These are phyloP conservation scores for Crematogaster levior DNA, from an alignment of 2,888 invertebrate genomes.

Conservation along the genomic window DNA sequence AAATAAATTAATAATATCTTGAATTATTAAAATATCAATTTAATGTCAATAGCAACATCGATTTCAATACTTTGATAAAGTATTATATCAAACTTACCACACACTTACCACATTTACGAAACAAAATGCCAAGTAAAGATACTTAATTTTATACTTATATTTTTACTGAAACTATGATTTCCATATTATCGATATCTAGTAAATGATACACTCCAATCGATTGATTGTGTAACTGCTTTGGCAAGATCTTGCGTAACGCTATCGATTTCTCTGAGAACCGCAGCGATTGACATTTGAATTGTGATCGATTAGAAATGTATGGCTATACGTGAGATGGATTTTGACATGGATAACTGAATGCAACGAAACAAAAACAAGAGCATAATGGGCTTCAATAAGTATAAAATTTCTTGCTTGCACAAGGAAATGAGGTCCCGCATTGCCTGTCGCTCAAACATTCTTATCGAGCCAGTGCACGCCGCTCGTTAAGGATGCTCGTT, in stretches of 20 bases:
- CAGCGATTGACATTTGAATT: slow-evolving; percentile 8
- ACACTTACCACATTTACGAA: neutral
- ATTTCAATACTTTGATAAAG: neutral
- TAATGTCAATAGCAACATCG: neutral
- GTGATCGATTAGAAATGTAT: slow-evolving; percentile 4
- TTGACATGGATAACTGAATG: slow-evolving; percentile 34
- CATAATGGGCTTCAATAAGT: slow-evolving; percentile 60
- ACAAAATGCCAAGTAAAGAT: neutral
- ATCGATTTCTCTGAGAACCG: neutral
- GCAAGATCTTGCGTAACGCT: neutral
- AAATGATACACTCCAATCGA: neutral
- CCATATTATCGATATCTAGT: neutral
- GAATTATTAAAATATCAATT: neutral
- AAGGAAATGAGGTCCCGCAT: slow-evolving; percentile 61
- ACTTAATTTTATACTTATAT: neutral
- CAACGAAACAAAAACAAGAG: slow-evolving; percentile 35
- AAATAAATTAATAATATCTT: neutral
- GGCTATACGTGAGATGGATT: neutral
- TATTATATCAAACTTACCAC: too few relatives aligned
- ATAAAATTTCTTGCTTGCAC: slow-evolving; percentile 69
- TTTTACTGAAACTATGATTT: neutral
- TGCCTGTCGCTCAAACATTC: slow-evolving; percentile 70
- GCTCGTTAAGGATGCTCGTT: slow-evolving; percentile 72
- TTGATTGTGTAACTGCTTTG: neutral
- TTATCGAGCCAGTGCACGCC: slow-evolving; percentile 73